Percentiles rank a stretch among this genome's conserved stretches.
Evolutionary conservation across 2,113 vertebrate species (phyloP).

Genomic region (Chaetorhynchus papuensis): DNA sequence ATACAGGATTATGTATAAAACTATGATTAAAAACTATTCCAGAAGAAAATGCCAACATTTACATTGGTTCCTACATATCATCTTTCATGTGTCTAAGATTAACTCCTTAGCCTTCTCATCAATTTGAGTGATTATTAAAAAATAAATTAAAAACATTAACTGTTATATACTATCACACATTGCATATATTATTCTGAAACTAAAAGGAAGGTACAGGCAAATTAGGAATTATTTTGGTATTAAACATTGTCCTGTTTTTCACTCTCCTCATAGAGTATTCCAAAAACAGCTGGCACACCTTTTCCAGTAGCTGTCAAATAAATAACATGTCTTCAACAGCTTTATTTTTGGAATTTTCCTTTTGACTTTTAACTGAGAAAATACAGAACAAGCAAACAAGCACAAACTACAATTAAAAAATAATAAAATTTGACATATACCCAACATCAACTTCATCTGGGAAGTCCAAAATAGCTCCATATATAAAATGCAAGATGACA

Average conservation of each 20-base stretch:
- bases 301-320: neutral
- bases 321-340: neutral
- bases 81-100: neutral
- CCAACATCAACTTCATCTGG: slow-evolving; percentile 82
- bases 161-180: neutral
- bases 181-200: neutral
- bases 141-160: neutral
- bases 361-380: neutral
- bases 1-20: neutral
- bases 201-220: neutral
- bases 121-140: neutral
- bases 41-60: neutral
- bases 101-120: neutral
- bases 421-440: slow-evolving; percentile 71
- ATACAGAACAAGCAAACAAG: neutral
- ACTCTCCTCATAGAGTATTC: neutral
- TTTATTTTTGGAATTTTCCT: neutral
- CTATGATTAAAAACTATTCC: neutral
- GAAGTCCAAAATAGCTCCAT: slow-evolving; percentile 87
- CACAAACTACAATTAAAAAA: neutral
- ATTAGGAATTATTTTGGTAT: neutral
- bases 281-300: neutral
- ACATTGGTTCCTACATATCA: neutral
- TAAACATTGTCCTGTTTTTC: neutral
- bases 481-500: slow-evolving; percentile 89